Conservation (phyloP, 64 coral and sea anemone species). For the Hydrozoanthus tunicans region DNA sequence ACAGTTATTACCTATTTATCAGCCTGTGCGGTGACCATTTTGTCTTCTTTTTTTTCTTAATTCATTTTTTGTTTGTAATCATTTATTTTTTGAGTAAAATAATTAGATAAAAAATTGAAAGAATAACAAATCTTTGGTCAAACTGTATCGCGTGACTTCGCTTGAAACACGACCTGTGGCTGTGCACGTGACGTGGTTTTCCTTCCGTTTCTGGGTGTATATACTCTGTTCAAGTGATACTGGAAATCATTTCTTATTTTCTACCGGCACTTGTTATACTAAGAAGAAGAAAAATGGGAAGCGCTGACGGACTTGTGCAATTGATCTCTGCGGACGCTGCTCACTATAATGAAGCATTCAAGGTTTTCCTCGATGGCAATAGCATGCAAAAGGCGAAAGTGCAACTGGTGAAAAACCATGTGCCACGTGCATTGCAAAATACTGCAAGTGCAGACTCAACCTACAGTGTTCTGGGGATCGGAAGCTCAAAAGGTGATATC, state of each 20-base stretch:
- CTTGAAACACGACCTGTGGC: no score
- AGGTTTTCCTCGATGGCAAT: background rate
- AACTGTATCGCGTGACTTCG: no score
- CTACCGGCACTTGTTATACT: background rate
- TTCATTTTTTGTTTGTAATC: no score
- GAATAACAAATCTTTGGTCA: no score
- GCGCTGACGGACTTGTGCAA: background rate
- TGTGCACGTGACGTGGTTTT: no score
- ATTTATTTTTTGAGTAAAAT: no score
- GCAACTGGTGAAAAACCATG: conserved; percentile 25
- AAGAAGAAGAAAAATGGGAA: background rate
- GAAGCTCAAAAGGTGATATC: conserved; percentile 50
- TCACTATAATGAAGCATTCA: conserved; percentile 7
- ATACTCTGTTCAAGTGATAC: no score
- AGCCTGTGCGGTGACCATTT: no score
- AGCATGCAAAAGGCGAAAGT: background rate
- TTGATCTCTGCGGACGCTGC: background rate
- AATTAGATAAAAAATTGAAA: no score
- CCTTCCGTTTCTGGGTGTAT: no score
- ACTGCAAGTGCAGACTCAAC: background rate
- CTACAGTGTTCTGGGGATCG: conserved; percentile 22
- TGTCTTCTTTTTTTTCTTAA: no score
- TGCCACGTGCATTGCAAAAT: conserved; percentile 11
- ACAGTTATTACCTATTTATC: no score
- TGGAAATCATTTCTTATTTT: background rate